Conservation (phyloP, 2,888 invertebrate genomes). For the Ptychoptera albimana region DNA sequence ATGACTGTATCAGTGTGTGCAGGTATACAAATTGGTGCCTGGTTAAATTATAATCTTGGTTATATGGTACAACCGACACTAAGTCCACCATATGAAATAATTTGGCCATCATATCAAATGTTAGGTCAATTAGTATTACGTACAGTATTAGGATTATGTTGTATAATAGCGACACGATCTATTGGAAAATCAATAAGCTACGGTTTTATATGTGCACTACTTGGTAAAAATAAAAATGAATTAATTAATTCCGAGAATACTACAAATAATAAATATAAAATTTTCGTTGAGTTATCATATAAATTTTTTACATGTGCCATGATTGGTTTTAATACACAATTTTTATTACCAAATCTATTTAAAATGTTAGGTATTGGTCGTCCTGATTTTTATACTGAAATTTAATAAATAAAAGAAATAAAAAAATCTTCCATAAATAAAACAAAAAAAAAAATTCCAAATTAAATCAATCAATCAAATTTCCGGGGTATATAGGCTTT, state of each 20-base stretch:
- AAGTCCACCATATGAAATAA: constrained; percentile 57
- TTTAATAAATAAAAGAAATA: constrained; percentile 35
- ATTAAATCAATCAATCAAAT: no score
- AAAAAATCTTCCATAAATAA: no score
- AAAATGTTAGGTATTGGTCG: constrained; percentile 58
- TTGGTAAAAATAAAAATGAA: constrained; percentile 48
- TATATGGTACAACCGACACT: constrained; percentile 40
- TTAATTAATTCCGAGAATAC: constrained; percentile 47
- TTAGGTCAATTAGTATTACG: constrained; percentile 48
- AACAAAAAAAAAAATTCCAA: no score
- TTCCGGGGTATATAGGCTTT: no score
- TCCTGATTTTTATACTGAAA: constrained; percentile 73
- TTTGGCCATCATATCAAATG: constrained; percentile 65
- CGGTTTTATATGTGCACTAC: constrained; percentile 49
- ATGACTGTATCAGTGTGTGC: constrained; percentile 71
- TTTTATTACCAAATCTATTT: constrained; percentile 64
- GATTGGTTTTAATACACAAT: constrained; percentile 65
- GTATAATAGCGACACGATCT: constrained; percentile 51
- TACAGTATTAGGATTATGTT: constrained; percentile 58
- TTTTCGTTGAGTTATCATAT: constrained; percentile 63
- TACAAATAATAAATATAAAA: constrained; percentile 51
- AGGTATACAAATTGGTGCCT: constrained; percentile 63
- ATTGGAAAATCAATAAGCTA: constrained; percentile 53
- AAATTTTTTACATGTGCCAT: constrained; percentile 69
- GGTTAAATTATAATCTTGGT: constrained; percentile 73